Base-by-base conservation (phyloP, 2,797 vertebrate genomes). In the Poeciliopsis infans region DNA sequence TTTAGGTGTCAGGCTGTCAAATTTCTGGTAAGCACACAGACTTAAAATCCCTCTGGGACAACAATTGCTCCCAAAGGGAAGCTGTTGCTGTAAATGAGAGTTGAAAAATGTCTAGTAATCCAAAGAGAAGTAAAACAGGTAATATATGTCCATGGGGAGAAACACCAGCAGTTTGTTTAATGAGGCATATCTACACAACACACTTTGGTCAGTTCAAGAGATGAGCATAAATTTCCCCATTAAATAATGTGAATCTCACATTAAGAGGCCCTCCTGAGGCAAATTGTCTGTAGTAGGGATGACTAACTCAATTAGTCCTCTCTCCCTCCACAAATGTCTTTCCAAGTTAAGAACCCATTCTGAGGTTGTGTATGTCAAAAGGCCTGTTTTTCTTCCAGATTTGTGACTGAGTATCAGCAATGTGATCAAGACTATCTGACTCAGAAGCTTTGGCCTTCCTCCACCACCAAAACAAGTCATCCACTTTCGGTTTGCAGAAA, bases 141-240 rank as follows among this genome's bases (percentile, higher is more conserved):
- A 57, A 57, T 57, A 78, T 72, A 75, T 85, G 72, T 85, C 88
- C 85, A 82, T 74, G 20, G 83, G 91, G 85, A 87, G 55, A 83
- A 74, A 68, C 72, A 84, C 88, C 85, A 75, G 83, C 82, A 49
- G 88, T 85, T 88, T 83, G 85, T 87, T 79, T 94, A 93, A 93
- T 92, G 91, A 93, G 93, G 88, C 85, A 53, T 83, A 69, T 80
- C 87, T 69, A 59, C 66, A 87, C 86, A 78, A 82, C 85, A 89
- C 84, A 87, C 85, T 86, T 81, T 87, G 91, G 91, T 93, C 90
- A 91, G 83, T 92, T 92, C 88, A 80, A 75, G 73, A 88, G 86
- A 92, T 86, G 80, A 90, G 87, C 79, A 57, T 91, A 78, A 93
- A 91, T 88, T 91, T 78, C 53, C 61, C 75, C 77, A 87, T 93